These are phyloP conservation scores for Ctenopoma multispine DNA, from an alignment of 2,797 vertebrate genomes.

Conservation along the genomic window DNA sequence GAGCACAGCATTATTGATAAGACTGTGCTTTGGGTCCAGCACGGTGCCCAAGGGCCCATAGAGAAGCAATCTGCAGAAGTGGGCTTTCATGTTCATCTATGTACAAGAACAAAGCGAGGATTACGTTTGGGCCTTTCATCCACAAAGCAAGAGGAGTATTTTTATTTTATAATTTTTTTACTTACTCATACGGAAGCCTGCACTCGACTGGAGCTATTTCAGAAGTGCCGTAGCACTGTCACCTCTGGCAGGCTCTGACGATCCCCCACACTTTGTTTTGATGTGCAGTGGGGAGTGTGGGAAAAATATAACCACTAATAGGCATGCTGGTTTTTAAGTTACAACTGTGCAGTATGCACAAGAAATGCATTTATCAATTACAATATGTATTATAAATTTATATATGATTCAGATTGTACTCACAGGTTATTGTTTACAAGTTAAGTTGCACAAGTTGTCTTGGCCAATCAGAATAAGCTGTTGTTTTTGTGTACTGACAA, in stretches of 20 bases:
- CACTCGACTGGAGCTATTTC: slow-evolving; percentile 61
- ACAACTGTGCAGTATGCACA: slow-evolving; percentile 16
- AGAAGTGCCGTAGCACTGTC: slow-evolving; percentile 63
- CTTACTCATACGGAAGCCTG: slow-evolving; percentile 51
- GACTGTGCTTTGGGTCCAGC: slow-evolving; percentile 78
- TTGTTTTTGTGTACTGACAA: slow-evolving; percentile 37
- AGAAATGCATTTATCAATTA: background rate
- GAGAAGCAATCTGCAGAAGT: slow-evolving; percentile 86
- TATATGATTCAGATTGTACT: background rate
- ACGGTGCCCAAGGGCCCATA: slow-evolving; percentile 76
- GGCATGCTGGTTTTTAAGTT: slow-evolving; percentile 19
- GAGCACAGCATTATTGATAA: slow-evolving; percentile 87
- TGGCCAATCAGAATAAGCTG: slow-evolving; percentile 22
- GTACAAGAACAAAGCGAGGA: slow-evolving; percentile 89
- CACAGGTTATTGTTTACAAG: slow-evolving; percentile 14
- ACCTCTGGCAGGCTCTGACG: slow-evolving; percentile 66
- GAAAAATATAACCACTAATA: slow-evolving; percentile 62
- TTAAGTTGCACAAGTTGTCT: slow-evolving; percentile 18
- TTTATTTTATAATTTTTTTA: slow-evolving; percentile 67
- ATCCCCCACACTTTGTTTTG: slow-evolving; percentile 65
- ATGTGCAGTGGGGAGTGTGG: slow-evolving; percentile 70
- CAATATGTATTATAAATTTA: slow-evolving; percentile 6
- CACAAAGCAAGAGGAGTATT: slow-evolving; percentile 76
- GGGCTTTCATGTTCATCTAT: slow-evolving; percentile 89
- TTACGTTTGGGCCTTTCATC: slow-evolving; percentile 85